Evolutionary conservation across 2,888 invertebrate species (phyloP), one percentile per base, ranked within the genome.

Genomic region (Oscheius sp.): DNA sequence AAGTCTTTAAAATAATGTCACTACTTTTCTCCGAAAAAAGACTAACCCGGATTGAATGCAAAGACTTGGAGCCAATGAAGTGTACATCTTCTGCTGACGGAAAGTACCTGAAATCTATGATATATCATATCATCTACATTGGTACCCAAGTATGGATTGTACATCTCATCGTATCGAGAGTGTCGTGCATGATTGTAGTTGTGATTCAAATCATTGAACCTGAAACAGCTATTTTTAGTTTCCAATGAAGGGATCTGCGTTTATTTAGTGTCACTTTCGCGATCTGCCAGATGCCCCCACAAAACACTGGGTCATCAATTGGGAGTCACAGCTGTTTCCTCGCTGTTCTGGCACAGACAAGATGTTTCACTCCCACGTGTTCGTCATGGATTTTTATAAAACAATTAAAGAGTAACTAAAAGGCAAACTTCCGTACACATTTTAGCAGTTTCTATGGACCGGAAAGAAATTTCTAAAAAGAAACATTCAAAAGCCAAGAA

Each of bases 121-220:
- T n/a, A n/a, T n/a, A n/a, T n/a, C n/a, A n/a, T n/a, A n/a, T n/a
- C n/a, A n/a, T n/a, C n/a, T n/a, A n/a, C n/a, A n/a, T n/a, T n/a
- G 17, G 76, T 73, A 39, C 79, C 79, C 8, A 79, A 63, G 39
- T 73, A 67, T 8, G 79, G 79, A 4, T 53, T 53, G 61, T 79
- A 79, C 79, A 79, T 79, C 58, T 78, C 77, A 29, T 79, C 76
- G 67, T 73, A 77, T 33, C 73, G 73, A 34, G 76, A 73, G 65
- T 78, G 77, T 48, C 46, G 46, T 1, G 72, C 72, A 55, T 70
- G 70, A 53, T 73, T 63, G 29, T 65, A 65, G 27, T 61, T 73
- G 17, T 57, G 33, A 8, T 10, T 67, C 20, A 70, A 63, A 29
- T 67, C 61, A 10, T 55, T 29, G 50, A 70, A 73, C 23, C 72